phyloP scores from a whole-genome alignment of 2,888 invertebrate species.

The Ditylenchus weischeri region DNA sequence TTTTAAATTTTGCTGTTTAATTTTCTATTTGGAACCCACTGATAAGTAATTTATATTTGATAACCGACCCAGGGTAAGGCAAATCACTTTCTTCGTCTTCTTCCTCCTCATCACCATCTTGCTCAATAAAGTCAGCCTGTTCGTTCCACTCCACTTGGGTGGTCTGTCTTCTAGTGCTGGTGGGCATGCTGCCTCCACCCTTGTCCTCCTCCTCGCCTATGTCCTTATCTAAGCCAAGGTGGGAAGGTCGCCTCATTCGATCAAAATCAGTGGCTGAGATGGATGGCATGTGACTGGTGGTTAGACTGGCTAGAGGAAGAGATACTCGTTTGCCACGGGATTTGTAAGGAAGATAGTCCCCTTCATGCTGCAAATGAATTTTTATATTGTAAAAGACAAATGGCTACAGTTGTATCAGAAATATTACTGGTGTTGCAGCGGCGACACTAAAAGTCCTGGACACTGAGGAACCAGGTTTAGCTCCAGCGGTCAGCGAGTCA shows the following conservation, averaged over 20 bases:
- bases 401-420: too few relatives aligned
- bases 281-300: not conserved
- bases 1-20: too few relatives aligned
- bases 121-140: conserved; percentile 45
- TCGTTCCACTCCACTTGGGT: conserved; percentile 41
- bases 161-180: conserved; percentile 9
- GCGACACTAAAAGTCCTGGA: not conserved
- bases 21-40: too few relatives aligned
- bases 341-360: not conserved
- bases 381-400: too few relatives aligned
- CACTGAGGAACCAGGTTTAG: not conserved
- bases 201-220: not conserved
- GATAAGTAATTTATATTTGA: too few relatives aligned
- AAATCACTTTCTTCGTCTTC: conserved; percentile 46
- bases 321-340: not conserved
- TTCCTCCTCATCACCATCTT: conserved; percentile 30
- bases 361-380: too few relatives aligned
- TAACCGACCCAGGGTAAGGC: conserved; percentile 52
- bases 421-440: not conserved
- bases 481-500: not conserved
- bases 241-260: not conserved
- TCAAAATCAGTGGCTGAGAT: too few relatives aligned
- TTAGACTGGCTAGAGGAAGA: not conserved
- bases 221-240: not conserved
- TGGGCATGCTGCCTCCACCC: conserved; percentile 2